Base-by-base conservation (phyloP, 2,888 invertebrate genomes). In the Lepidocyrtinus sp. region DNA sequence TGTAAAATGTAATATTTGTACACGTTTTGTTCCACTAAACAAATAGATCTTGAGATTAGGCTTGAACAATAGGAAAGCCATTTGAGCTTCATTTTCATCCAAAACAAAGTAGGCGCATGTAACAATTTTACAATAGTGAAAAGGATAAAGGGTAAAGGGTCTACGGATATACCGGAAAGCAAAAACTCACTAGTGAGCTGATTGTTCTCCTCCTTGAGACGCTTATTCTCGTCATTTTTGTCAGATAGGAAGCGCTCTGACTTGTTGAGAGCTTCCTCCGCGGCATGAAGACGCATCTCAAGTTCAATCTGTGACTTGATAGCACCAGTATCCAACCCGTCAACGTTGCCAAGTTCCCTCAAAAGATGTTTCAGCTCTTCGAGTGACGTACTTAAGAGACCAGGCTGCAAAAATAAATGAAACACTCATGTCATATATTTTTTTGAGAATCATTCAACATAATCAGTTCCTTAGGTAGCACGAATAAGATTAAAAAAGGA, bases 201-300 rank as follows among this genome's bases (percentile, higher is more conserved):
- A 88, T 94, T 92, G 74, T 96, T 92, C 71, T 93, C 90, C 82
- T 95, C 95, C 77, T 93, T 93, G 87, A 94, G 93, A 88, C 94
- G 92, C 87, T 94, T 94, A 65, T 96, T 91, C 89, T 96, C 95
- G 24, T 94, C 91, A 87, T 94, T 94, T 73, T 94, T 90, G 84
- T 95, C 94, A 82, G 94, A 90, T 5, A 95, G 91, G 71, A 94
- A 92, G 24, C 94, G 91, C 76, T 94, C 92, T 17, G 94, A 92
- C 85, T 94, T 93, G 67, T 95, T 95, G 71, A 95, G 90, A 86
- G 88, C 86, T 79, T 89, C 89, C 82, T 88, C 88, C 5, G 89
- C 88, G 62, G 88, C 87, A 83, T 89, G 89, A 22, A 89, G 87
- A 80, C 89, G 88, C 70, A 88, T 88, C 84, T 89, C 89, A 64